These are phyloP conservation scores for Brachionus sp. DNA, from an alignment of 1,140 invertebrate species.

Conservation along the genomic window DNA sequence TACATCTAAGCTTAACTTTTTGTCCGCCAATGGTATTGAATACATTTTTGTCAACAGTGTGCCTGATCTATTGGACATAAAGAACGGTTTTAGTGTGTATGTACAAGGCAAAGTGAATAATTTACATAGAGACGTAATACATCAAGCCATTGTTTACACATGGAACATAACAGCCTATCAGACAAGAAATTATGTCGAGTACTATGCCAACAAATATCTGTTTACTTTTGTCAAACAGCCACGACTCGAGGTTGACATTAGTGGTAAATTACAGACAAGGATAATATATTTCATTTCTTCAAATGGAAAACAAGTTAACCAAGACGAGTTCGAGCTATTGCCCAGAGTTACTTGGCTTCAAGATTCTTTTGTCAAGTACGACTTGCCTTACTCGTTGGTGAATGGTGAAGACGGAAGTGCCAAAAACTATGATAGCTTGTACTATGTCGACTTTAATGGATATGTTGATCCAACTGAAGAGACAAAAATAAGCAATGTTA, in stretches of 20 bases:
- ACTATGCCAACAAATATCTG: slow-evolving; percentile 10
- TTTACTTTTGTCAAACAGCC: background rate
- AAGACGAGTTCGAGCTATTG: slow-evolving; percentile 33
- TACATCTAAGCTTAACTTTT: background rate
- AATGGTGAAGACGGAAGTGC: background rate
- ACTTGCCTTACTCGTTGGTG: background rate
- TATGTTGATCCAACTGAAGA: slow-evolving; percentile 1
- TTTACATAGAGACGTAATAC: background rate
- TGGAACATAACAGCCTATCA: slow-evolving; percentile 43
- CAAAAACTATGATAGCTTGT: slow-evolving; percentile 19
- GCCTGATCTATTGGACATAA: background rate
- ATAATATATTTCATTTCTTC: slow-evolving; percentile 17
- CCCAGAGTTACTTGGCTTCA: slow-evolving; percentile 21
- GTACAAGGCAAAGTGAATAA: slow-evolving; percentile 8
- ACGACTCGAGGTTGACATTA: background rate
- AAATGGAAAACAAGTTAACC: background rate
- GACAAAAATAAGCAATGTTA: background rate
- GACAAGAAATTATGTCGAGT: background rate
- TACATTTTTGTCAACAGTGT: background rate
- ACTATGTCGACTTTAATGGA: slow-evolving; percentile 2
- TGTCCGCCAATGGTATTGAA: background rate
- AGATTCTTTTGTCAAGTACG: slow-evolving; percentile 32
- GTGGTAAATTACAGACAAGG: background rate
- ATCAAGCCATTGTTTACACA: slow-evolving; percentile 41
- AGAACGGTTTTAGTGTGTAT: background rate